Percentiles rank a stretch among this genome's conserved stretches.
Conservation (phyloP, 2,888 invertebrate genomes). For the Lingula anatina region DNA sequence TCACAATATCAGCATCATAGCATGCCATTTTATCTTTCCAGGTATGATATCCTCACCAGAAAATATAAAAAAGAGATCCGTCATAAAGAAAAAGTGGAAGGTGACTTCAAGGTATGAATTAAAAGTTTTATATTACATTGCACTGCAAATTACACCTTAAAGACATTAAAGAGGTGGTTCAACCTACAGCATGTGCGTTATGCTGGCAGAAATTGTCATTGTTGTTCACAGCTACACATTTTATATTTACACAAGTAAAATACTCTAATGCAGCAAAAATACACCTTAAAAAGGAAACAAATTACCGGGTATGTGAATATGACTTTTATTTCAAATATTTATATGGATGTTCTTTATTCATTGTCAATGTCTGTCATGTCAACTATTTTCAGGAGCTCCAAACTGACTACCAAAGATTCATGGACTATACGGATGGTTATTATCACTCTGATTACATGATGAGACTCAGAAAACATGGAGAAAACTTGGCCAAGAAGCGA, state of each 20-base stretch:
- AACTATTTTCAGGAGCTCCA: slow-evolving; percentile 34
- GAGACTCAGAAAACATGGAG: slow-evolving; percentile 31
- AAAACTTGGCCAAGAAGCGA: slow-evolving; percentile 29
- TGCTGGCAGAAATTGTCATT: no score
- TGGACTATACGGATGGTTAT: slow-evolving; percentile 47
- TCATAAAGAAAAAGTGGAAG: slow-evolving; percentile 30
- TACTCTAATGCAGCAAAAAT: no score
- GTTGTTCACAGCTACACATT: no score
- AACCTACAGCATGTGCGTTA: no score
- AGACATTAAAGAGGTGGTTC: no score
- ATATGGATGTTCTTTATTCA: no score
- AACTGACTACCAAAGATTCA: slow-evolving; percentile 45
- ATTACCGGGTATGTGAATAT: no score
- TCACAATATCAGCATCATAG: neutral
- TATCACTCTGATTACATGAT: slow-evolving; percentile 51
- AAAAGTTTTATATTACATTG: no score
- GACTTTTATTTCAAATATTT: no score
- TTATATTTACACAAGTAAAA: no score
- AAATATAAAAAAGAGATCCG: slow-evolving; percentile 34
- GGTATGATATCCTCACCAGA: slow-evolving; percentile 29
- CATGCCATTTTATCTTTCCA: slow-evolving; percentile 9
- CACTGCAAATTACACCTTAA: no score
- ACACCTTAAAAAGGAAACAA: no score
- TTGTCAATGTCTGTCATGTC: neutral
- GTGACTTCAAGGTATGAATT: slow-evolving; percentile 37